Percentiles rank a stretch among this genome's conserved stretches.
phyloP scores from a whole-genome alignment of 30 jellyfish, hydroid and myxozoan species.

The Turritopsis rubra region DNA sequence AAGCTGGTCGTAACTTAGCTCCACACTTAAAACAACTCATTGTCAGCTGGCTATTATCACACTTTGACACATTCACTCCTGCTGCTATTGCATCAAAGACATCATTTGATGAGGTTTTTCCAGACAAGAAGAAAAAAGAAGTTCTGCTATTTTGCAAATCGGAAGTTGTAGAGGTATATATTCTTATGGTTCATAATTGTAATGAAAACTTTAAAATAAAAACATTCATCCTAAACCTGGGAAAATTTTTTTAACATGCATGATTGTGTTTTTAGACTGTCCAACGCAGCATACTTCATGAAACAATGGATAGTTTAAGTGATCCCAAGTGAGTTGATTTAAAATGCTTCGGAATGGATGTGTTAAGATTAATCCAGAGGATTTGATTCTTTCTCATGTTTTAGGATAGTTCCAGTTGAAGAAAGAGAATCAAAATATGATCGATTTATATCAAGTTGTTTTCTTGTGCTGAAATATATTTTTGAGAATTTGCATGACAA shows the following conservation, averaged over 20 bases:
- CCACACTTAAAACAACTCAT: constrained; percentile 63
- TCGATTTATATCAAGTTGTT: constrained; percentile 55
- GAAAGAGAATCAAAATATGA: constrained; percentile 83
- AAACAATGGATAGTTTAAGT: constrained; percentile 60
- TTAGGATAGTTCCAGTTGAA: constrained; percentile 73
- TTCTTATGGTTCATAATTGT: background rate
- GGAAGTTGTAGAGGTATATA: constrained; percentile 53
- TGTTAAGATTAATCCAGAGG: background rate
- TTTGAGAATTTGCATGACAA: constrained; percentile 32
- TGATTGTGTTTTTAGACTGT: constrained; percentile 29
- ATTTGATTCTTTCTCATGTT: background rate
- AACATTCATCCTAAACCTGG: background rate
- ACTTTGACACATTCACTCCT: constrained; percentile 58
- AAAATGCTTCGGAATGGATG: background rate
- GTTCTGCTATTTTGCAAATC: constrained; percentile 62
- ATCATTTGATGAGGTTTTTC: constrained; percentile 55
- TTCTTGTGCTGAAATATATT: constrained; percentile 36
- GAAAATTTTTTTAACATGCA: background rate
- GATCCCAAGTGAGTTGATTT: constrained; percentile 67
- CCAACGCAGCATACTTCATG: constrained; percentile 29
- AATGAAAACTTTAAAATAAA: background rate
- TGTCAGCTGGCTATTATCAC: constrained; percentile 56
- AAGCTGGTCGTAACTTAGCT: constrained; percentile 68
- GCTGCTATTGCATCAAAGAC: constrained; percentile 55
- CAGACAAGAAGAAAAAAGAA: constrained; percentile 47